Conservation (phyloP, 2,113 vertebrate species). For the Clarias magur region DNA sequence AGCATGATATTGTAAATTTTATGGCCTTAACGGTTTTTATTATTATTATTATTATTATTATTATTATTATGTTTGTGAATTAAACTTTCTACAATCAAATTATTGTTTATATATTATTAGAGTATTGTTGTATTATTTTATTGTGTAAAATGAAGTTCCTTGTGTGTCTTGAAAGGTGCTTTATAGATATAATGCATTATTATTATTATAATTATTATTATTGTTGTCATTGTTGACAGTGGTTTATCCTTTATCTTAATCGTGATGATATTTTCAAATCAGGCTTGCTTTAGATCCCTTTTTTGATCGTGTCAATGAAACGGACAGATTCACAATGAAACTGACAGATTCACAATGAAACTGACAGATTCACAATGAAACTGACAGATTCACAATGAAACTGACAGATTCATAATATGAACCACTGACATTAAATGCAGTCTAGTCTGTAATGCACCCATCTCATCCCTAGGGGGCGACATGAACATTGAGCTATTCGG, state of each 20-base stretch:
- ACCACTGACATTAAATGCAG: neutral
- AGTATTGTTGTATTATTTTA: too few species aligned
- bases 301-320: neutral
- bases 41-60: too few species aligned
- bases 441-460: neutral
- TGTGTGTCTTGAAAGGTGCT: too few species aligned
- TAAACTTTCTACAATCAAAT: too few species aligned
- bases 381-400: neutral
- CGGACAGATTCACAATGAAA: neutral
- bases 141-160: too few species aligned
- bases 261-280: neutral
- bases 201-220: too few species aligned
- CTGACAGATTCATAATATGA: neutral
- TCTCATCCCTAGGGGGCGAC: slow-evolving; percentile 50
- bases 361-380: neutral
- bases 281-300: neutral
- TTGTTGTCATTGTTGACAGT: neutral
- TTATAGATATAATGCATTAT: too few species aligned
- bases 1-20: too few species aligned
- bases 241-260: neutral
- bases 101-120: too few species aligned
- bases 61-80: too few species aligned
- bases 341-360: neutral
- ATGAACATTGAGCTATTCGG: neutral
- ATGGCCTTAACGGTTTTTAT: too few species aligned